Evolutionary conservation across 2,797 vertebrate genomes (phyloP).

Genomic region (Numenius phaeopus): DNA sequence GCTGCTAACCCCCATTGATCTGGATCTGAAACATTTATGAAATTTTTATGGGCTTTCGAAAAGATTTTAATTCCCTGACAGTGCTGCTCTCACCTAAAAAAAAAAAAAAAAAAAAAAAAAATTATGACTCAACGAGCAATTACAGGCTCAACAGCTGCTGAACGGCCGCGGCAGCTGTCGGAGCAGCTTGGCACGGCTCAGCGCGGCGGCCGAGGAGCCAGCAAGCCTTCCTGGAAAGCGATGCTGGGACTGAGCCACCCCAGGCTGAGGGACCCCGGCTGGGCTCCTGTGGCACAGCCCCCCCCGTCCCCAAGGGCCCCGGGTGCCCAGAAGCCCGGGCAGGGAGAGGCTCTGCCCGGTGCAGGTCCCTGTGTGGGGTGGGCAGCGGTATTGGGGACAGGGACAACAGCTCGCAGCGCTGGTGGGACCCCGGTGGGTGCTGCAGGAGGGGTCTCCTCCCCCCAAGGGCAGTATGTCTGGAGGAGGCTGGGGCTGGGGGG

Average conservation of each 20-base stretch:
- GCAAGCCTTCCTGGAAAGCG: neutral
- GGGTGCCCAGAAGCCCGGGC: accelerated
- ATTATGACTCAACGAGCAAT: conserved; percentile 56
- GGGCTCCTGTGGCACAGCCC: accelerated
- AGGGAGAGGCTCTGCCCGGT: neutral
- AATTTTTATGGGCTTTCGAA: conserved; percentile 39
- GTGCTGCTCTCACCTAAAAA: conserved; percentile 3
- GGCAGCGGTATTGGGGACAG: too few relatives aligned
- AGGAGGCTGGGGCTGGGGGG: too few relatives aligned
- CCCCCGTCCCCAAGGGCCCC: accelerated
- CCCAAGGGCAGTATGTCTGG: too few relatives aligned
- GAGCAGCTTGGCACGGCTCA: conserved; percentile 20
- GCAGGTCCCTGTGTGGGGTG: accelerated
- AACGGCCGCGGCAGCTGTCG: neutral
- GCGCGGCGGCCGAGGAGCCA: accelerated
- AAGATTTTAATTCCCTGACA: conserved; percentile 63
- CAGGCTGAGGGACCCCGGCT: accelerated
- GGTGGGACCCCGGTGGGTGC: neutral
- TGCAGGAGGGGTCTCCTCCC: neutral
- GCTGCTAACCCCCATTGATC: neutral
- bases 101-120: neutral
- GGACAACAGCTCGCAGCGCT: neutral
- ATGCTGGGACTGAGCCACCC: neutral
- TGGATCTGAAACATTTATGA: conserved; percentile 18
- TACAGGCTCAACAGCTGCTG: conserved; percentile 42